Percentiles rank a stretch among this genome's conserved stretches.
Evolutionary conservation across 1,140 invertebrate genomes (phyloP).

Genomic region (Acromyrmex echinatior): DNA sequence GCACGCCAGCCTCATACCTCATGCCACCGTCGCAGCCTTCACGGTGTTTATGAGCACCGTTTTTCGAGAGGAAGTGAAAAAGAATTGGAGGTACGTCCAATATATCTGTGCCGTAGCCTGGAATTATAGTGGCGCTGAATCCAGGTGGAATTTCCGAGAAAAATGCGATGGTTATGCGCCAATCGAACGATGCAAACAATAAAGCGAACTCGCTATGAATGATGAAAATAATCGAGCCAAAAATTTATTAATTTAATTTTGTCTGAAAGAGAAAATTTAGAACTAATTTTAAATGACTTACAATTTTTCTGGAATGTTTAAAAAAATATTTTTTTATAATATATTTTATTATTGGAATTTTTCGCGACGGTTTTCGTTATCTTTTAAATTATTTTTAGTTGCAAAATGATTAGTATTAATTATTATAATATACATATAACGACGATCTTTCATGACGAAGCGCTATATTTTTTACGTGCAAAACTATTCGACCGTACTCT

Average conservation of each 20-base stretch:
- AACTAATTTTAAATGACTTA: background rate
- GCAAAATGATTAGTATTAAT: constrained; percentile 3
- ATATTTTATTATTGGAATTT: background rate
- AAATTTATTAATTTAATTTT: background rate
- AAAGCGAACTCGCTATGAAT: background rate
- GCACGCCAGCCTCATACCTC: constrained; percentile 79
- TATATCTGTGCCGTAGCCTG: constrained; percentile 61
- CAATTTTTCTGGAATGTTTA: background rate
- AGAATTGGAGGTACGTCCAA: constrained; percentile 67
- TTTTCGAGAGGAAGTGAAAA: constrained; percentile 65
- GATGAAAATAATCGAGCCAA: background rate
- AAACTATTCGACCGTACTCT: constrained; percentile 6
- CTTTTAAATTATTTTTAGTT: background rate
- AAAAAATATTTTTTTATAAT: background rate
- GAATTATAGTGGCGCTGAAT: constrained; percentile 51
- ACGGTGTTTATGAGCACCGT: constrained; percentile 73
- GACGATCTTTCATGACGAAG: background rate
- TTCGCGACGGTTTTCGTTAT: background rate
- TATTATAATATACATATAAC: background rate
- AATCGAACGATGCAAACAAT: constrained; percentile 22
- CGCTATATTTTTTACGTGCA: constrained; percentile 32
- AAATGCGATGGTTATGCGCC: constrained; percentile 18
- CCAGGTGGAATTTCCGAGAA: constrained; percentile 22
- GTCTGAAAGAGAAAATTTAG: background rate
- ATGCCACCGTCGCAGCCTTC: constrained; percentile 59